A percentile compares a stretch with the other conserved stretches of the same genome.
These are phyloP conservation scores for Myathropa florea DNA, from an alignment of 2,888 invertebrate species.

Conservation along the genomic window DNA sequence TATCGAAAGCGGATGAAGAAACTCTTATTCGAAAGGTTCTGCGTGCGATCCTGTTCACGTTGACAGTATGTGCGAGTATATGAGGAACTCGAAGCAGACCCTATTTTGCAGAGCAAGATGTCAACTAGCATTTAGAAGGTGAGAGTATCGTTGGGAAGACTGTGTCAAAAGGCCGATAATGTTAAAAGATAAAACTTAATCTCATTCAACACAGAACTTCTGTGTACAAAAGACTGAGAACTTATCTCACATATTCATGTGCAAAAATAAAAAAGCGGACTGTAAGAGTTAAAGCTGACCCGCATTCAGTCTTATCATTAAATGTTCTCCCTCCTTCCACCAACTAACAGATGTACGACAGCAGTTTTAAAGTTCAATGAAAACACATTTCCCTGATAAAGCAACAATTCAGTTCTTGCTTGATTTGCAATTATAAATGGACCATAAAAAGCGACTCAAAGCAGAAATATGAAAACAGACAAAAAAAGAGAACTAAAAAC, in stretches of 20 bases:
- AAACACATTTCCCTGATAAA: not conserved
- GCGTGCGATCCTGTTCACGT: no score
- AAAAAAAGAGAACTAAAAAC: not conserved
- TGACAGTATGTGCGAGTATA: no score
- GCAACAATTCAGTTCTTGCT: not conserved
- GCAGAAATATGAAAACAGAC: not conserved
- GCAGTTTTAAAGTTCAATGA: not conserved
- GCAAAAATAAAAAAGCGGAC: not conserved
- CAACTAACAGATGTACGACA: not conserved
- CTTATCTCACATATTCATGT: not conserved
- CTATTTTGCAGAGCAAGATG: no score
- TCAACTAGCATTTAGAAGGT: no score
- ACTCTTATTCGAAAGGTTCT: no score
- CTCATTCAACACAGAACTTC: no score
- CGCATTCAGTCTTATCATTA: not conserved
- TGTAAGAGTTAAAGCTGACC: not conserved
- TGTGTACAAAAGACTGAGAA: not conserved
- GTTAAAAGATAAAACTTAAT: no score
- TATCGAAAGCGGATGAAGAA: no score
- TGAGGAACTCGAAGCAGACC: no score
- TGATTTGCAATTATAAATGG: not conserved
- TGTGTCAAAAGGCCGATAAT: no score
- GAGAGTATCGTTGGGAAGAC: no score
- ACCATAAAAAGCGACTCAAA: not conserved
- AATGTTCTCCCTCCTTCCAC: not conserved